These are phyloP conservation scores for Corythaixoides concolor DNA, from an alignment of 2,113 vertebrate genomes.

Conservation along the genomic window DNA sequence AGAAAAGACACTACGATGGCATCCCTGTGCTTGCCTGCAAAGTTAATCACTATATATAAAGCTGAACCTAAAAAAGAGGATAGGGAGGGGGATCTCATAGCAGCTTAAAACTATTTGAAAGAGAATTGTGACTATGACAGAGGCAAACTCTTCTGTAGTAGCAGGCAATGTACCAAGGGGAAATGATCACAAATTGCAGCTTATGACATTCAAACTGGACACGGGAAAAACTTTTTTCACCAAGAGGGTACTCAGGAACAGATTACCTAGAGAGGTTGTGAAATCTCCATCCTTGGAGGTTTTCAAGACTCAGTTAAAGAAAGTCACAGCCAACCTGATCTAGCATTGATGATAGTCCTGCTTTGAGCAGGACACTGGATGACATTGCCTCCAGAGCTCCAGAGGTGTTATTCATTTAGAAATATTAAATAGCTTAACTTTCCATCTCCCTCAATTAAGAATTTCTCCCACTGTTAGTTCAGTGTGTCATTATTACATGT, in stretches of 20 bases:
- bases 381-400: neutral
- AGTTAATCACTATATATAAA: neutral
- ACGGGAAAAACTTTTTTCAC: neutral
- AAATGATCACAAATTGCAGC: neutral
- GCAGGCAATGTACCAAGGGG: neutral
- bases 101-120: neutral
- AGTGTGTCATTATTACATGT: neutral
- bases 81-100: neutral
- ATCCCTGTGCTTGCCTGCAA: neutral
- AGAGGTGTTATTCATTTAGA: neutral
- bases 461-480: neutral
- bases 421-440: neutral
- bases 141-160: neutral
- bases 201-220: neutral
- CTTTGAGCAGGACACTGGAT: neutral
- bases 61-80: neutral
- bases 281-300: neutral
- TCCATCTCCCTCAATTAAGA: neutral
- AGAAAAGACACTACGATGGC: neutral
- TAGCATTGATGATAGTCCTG: neutral
- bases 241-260: neutral
- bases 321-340: neutral
- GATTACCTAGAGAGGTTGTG: neutral
- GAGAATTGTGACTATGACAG: neutral
- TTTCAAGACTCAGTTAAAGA: neutral